These are phyloP conservation scores for Pediacus dermestoides DNA, from an alignment of 2,888 invertebrate species.

Conservation along the genomic window DNA sequence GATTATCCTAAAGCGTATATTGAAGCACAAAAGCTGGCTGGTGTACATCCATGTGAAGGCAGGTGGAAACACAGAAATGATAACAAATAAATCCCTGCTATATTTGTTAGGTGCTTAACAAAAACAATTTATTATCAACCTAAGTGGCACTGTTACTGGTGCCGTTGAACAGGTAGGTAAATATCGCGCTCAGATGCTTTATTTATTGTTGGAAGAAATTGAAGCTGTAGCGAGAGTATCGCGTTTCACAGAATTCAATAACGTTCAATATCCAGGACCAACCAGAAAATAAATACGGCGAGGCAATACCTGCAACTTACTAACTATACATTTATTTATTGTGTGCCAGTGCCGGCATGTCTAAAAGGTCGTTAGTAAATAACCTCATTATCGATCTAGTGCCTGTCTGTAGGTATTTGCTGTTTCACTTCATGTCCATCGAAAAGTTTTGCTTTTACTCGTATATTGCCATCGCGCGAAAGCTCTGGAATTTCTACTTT, in stretches of 20 bases:
- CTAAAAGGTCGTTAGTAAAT: no score
- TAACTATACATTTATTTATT: no score
- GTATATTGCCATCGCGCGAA: no score
- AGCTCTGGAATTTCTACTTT: no score
- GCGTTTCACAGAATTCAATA: slow-evolving; percentile 10
- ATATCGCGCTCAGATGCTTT: slow-evolving; percentile 13
- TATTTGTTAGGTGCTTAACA: slow-evolving; percentile 11
- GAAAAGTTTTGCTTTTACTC: no score
- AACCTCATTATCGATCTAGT: no score
- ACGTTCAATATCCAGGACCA: no score
- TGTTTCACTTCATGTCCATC: no score
- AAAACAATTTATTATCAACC: slow-evolving; percentile 13
- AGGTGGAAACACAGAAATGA: slow-evolving; percentile 24
- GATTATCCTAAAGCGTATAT: slow-evolving; percentile 12
- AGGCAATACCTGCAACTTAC: no score
- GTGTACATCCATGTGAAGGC: slow-evolving; percentile 9
- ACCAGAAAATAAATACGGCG: slow-evolving; percentile 4
- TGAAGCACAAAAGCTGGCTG: slow-evolving; percentile 9
- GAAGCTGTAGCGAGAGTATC: slow-evolving; percentile 6
- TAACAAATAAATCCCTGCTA: slow-evolving; percentile 20
- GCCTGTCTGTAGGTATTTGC: no score
- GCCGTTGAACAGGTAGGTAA: slow-evolving; percentile 22
- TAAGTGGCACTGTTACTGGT: no score
- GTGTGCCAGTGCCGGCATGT: no score
- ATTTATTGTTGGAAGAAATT: slow-evolving; percentile 8